phyloP scores from a whole-genome alignment of 92 coral and sea anemone genomes.

The Zoanthus gigantus region DNA sequence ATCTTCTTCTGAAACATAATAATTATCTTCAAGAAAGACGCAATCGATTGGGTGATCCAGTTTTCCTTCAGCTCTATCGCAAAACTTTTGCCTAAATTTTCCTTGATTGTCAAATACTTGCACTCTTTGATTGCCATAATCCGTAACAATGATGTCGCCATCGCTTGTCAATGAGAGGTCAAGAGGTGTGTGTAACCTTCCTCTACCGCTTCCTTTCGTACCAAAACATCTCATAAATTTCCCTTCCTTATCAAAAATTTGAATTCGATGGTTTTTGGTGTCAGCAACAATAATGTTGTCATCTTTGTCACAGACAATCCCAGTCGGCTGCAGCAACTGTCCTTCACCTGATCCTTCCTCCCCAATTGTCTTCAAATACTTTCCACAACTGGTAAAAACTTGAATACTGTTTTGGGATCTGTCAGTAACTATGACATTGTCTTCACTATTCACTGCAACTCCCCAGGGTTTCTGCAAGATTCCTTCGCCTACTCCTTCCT shows the following conservation, averaged over 20 bases:
- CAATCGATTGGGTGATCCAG: constrained; percentile 44
- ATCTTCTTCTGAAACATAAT: constrained; percentile 42
- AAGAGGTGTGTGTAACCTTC: constrained; percentile 42
- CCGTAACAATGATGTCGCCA: constrained; percentile 41
- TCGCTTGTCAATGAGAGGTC: constrained; percentile 23
- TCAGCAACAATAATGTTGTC: constrained; percentile 39
- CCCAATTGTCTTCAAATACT: constrained; percentile 40
- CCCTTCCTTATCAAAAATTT: constrained; percentile 32
- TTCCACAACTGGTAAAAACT: constrained; percentile 21
- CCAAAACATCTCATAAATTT: constrained; percentile 9
- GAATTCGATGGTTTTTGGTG: constrained; percentile 37
- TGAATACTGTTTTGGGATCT: constrained; percentile 45
- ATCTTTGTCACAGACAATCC: constrained; percentile 35
- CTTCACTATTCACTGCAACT: constrained; percentile 30
- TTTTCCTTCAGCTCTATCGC: constrained; percentile 41
- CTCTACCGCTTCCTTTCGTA: constrained; percentile 25
- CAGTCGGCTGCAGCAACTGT: constrained; percentile 34
- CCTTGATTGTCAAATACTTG: constrained; percentile 30
- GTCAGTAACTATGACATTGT: constrained; percentile 36
- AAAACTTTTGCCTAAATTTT: constrained; percentile 24
- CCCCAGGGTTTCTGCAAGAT: constrained; percentile 50
- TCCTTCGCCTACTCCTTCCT: constrained; percentile 26
- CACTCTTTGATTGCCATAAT: constrained; percentile 38
- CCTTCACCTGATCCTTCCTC: constrained; percentile 40
- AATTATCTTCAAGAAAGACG: constrained; percentile 7